These are phyloP conservation scores for Lasiurus cinereus DNA, from an alignment of 2,113 vertebrate species.

Conservation along the genomic window DNA sequence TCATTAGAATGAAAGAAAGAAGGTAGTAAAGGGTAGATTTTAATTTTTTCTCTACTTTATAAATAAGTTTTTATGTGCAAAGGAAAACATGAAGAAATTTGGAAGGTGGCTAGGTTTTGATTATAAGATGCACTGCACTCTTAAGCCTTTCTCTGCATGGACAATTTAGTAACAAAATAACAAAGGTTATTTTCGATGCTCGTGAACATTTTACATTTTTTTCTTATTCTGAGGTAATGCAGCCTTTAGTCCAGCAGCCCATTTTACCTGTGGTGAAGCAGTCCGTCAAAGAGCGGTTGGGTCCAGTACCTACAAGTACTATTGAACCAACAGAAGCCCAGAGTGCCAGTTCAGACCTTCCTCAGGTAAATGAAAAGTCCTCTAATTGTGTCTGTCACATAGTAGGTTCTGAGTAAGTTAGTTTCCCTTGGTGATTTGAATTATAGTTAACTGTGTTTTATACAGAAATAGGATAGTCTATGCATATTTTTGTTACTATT, in stretches of 20 bases:
- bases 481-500: conserved; percentile 40
- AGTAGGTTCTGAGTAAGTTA: conserved; percentile 35
- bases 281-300: conserved; percentile 97
- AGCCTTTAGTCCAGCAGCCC: conserved; percentile 88
- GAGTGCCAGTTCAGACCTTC: conserved; percentile 86
- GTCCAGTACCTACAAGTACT: conserved; percentile 92
- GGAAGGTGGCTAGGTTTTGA: conserved; percentile 48
- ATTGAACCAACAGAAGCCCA: conserved; percentile 91
- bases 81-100: conserved; percentile 33
- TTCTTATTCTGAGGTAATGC: conserved; percentile 84
- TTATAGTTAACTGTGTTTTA: conserved; percentile 61
- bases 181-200: background rate
- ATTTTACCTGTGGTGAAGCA: conserved; percentile 92
- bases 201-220: conserved; percentile 25
- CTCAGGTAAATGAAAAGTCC: conserved; percentile 89
- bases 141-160: conserved; percentile 2
- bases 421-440: conserved; percentile 39
- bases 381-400: background rate
- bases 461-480: conserved; percentile 47
- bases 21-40: conserved; percentile 25
- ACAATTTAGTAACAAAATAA: background rate
- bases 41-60: background rate
- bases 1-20: background rate
- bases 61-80: conserved; percentile 40
- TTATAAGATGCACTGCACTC: conserved; percentile 15